Base-by-base conservation (phyloP, 2,113 vertebrate genomes). In the Sigmodon hispidus region DNA sequence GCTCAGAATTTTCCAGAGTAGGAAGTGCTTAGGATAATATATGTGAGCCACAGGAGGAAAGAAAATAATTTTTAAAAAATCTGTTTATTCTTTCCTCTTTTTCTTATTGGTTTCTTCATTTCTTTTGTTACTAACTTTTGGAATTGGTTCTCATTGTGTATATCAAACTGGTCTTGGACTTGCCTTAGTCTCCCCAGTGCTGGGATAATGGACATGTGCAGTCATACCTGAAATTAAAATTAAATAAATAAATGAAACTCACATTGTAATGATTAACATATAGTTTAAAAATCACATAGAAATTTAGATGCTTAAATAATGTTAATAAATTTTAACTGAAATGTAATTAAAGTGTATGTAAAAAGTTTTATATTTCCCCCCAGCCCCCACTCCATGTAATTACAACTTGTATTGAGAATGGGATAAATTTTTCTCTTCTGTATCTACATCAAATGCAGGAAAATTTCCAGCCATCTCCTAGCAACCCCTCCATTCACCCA, bases 381-480 rank as follows among this genome's bases (percentile, higher is more conserved):
- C 12, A 5, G 7, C 55, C 15, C 13, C 4, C 2, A 9, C 5
- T 16, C 10, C 21, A 36, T 92, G 11, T 63, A 57, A 73, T 75
- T 57, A 45, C 5, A 79, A 3, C 1, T 73, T 52, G 16, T 77
- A 96, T 97, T 97, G 24, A 96, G 36, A 76, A 29, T 69, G 87
- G 69, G 7, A 45, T 86, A 95, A 91, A 4, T 36, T 97, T 94
- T 94, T 55, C n/a, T 69, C 34, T 36, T 1, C 1, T 50, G 2
- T 89, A 57, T 94, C 80, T 95, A 55, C 87, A 85, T 61, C 50
- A 84, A 61, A 94, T 89, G 61, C 57, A 95, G 94, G 95, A 89
- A 84, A 91, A 89, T 84, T 73, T 95, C 75, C 97, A 98, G 91
- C 70, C 3, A 45, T 86, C 80, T 92, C 72, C 43, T 72, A 48